Percentiles rank a stretch among this genome's conserved stretches.
These are phyloP conservation scores for Dryocosmus kuriphilus DNA, from an alignment of 2,888 invertebrate genomes.

Conservation along the genomic window DNA sequence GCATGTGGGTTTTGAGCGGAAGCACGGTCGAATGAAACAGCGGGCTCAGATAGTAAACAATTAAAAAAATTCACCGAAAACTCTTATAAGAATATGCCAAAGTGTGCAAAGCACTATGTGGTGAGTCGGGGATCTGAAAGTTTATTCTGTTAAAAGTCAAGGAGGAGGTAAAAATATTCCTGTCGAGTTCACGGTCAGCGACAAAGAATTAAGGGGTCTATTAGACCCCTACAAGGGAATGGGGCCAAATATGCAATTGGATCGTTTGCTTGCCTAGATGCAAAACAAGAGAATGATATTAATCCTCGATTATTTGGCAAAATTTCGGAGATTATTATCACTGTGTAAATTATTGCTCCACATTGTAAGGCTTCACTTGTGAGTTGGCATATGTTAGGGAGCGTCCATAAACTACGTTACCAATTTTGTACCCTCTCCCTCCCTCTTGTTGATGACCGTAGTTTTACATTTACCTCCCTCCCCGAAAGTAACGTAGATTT, in stretches of 20 bases:
- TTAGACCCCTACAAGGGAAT: conserved; percentile 43
- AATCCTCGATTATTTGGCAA: conserved; percentile 47
- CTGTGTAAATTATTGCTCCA: no score
- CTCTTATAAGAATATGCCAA: conserved; percentile 45
- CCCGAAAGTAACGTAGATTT: no score
- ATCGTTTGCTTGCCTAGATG: conserved; percentile 47
- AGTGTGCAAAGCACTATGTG: conserved; percentile 47
- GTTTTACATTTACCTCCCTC: no score
- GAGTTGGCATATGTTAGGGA: no score
- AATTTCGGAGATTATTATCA: conserved; percentile 50
- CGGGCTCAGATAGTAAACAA: conserved; percentile 50
- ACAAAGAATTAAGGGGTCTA: conserved; percentile 31
- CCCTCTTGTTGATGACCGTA: no score
- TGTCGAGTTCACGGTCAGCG: conserved; percentile 18
- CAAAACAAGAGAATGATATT: conserved; percentile 37
- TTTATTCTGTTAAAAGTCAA: conserved; percentile 40
- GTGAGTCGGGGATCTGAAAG: conserved; percentile 47
- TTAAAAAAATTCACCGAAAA: conserved; percentile 51
- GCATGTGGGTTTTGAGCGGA: conserved; percentile 46
- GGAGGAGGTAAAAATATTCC: conserved; percentile 8
- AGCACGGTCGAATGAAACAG: conserved; percentile 47
- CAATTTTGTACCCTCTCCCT: no score
- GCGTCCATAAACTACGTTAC: no score
- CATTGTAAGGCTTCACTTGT: no score
- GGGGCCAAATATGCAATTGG: conserved; percentile 45